phyloP scores from a whole-genome alignment of 2,888 invertebrate genomes.

The Ryuthela nishihirai region DNA sequence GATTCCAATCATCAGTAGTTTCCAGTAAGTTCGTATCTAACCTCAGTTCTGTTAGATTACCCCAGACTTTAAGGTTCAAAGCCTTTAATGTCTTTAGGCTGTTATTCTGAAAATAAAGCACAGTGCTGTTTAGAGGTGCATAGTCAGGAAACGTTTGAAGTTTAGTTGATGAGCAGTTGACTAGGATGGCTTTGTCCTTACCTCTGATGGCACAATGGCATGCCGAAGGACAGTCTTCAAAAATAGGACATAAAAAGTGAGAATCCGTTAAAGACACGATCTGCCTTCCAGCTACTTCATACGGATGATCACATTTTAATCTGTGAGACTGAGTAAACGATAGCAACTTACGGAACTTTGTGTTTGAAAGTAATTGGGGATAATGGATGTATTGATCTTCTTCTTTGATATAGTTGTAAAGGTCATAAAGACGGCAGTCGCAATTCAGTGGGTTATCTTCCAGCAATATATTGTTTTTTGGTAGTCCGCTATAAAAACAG shows the following conservation, averaged over 20 bases:
- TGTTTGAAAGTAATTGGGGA: too few species aligned
- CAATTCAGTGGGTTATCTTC: slow-evolving; percentile 24
- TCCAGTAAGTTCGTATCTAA: slow-evolving; percentile 13
- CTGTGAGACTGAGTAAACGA: slow-evolving; percentile 4
- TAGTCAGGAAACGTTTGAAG: not conserved
- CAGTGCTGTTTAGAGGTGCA: slow-evolving; percentile 4
- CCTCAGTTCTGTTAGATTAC: slow-evolving; percentile 16
- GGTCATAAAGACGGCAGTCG: slow-evolving; percentile 32
- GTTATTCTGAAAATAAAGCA: slow-evolving; percentile 24
- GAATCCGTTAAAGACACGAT: slow-evolving; percentile 1
- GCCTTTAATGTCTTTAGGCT: not conserved
- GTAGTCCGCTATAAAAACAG: slow-evolving; percentile 17
- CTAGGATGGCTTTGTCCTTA: slow-evolving; percentile 12
- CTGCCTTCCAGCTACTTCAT: not conserved
- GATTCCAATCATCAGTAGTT: slow-evolving; percentile 7
- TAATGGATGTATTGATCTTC: too few species aligned
- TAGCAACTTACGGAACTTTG: not conserved
- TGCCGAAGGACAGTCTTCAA: slow-evolving; percentile 6
- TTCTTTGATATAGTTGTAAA: slow-evolving; percentile 18
- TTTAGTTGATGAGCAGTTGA: slow-evolving; percentile 18
- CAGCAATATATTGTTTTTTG: slow-evolving; percentile 20
- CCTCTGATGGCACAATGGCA: slow-evolving; percentile 25
- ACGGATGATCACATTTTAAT: slow-evolving; percentile 10
- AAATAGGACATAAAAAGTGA: slow-evolving; percentile 10
- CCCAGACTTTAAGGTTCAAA: slow-evolving; percentile 6